Base-by-base conservation (phyloP, 2,113 vertebrate species). In the Ursus arctos region DNA sequence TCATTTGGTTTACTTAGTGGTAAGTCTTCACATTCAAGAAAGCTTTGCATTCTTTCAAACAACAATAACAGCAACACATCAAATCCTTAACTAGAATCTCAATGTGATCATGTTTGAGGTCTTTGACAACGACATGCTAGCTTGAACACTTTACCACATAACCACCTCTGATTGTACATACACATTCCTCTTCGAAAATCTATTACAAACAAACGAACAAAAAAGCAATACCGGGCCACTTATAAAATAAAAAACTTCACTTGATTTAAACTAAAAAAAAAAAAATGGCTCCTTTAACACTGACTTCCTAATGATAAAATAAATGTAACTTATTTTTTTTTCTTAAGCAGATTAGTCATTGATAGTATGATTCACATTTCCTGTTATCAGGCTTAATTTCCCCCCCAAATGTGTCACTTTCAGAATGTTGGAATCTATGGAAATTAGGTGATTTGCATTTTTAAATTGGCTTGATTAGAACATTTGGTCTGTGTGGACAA, bases 371-470 rank as follows among this genome's bases (percentile, higher is more conserved):
- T 98, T 98, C 98, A 98, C 86, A 33, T 97, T 99, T 99, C 98
- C 98, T 99, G 98, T 98, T 98, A 98, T 98, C 98, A 94, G 98
- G 97, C 97, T 98, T 99, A 98, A 98, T 98, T 97, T 98, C 92
- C 28, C 98, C 98, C 98, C 98, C 97, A 98, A 91, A 97, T 9
- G 82, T 96, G 98, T 49, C 84, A 94, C 67, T 97, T 95, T 72
- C 65, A n/a, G 91, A 98, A 97, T 94, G 94, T 65, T 92, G 97
- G 79, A 88, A 97, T 24, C 90, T 98, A 95, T 93, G 80, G 95
- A 91, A 97, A 55, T 97, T 9, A 71, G 82, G 0, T 92, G 0
- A 97, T 97, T 26, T 95, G 88, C 74, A 57, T 53, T 97, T 91
- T 49, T 31, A 72, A 96, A 93, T 18, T 49, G 91, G 88, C 85